Evolutionary conservation across 2,888 invertebrate species (phyloP), one percentile per base, ranked within the genome.

Genomic region (Heteropelma amictum): DNA sequence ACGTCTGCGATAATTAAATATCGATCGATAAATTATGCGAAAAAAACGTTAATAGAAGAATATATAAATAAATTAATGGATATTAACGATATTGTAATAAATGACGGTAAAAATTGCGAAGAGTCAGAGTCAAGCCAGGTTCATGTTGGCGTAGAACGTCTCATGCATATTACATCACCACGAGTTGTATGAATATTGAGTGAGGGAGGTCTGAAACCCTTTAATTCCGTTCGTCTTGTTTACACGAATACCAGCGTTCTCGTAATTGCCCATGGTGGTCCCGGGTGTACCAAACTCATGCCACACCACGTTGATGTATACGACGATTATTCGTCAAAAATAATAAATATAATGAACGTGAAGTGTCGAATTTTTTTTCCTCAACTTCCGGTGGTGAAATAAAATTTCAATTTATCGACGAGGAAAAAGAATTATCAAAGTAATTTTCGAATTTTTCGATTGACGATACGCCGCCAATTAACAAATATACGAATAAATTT

Each of bases 191-290:
- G 64, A 64, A 64, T 64, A 64, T 64, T 64, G 53, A 64, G 64
- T 64, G 64, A 53, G 28, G 26, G 17, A 17, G 42, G 58, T 30
- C 28, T 26, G 58, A 42, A 67, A 45, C 58, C 64, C 64, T 69
- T 74, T 74, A 74, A 74, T 74, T 69, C 58, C 53, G 63, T 53
- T 64, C 64, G 69, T 69, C 73, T 74, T 69, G 73, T 74, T 74
- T 74, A 73, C 73, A 74, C 58, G 69, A 35, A 47, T 58, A 33
- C 40, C 28, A 61, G 28, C 58, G 69, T 74, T 74, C 45, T 28
- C 58, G 69, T 74, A 74, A 74, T 74, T 74, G 69, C 69, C 49
- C 73, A 64, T 56, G 73, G 67, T 69, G 56, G 58, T 58, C 63
- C 45, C 73, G 10, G 51, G 53, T 58, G 64, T 51, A 33, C 68